Evolutionary conservation across 2,797 vertebrate genomes (phyloP).

Genomic region (Spatula versicolor): DNA sequence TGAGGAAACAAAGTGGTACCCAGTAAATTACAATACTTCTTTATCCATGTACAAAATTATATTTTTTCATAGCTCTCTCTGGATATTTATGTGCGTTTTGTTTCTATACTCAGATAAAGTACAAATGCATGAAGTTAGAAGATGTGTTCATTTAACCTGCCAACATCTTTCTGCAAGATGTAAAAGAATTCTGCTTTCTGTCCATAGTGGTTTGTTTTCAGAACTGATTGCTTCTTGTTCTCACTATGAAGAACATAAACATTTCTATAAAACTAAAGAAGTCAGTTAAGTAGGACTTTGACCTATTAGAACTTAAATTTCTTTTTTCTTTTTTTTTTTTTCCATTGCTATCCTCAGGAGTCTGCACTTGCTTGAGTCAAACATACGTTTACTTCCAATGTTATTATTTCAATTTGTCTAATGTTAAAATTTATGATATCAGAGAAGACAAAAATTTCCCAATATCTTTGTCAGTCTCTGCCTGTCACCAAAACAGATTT

Average conservation of each 20-base stretch:
- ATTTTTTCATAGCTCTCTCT: background rate
- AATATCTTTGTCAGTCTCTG: background rate
- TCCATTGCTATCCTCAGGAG: background rate
- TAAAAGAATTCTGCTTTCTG: background rate
- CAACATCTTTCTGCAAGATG: background rate
- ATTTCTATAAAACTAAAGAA: background rate
- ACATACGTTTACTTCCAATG: background rate
- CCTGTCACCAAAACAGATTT: conserved; percentile 13
- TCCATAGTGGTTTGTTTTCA: background rate
- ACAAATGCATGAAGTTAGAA: background rate
- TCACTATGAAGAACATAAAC: background rate
- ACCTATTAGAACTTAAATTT: background rate
- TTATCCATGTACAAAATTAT: background rate
- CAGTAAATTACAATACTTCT: background rate
- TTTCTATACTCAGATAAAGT: background rate
- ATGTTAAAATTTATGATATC: background rate
- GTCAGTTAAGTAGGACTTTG: background rate
- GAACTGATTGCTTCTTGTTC: background rate
- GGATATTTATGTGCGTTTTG: background rate
- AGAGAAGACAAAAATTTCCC: background rate
- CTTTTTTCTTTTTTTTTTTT: background rate
- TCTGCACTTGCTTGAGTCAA: background rate
- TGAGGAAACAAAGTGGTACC: background rate
- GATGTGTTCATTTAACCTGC: background rate
- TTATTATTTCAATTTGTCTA: background rate